A percentile compares a stretch with the other conserved stretches of the same genome.
These are phyloP conservation scores for Coregonus ussuriensis DNA, from an alignment of 2,797 vertebrate genomes.

Conservation along the genomic window DNA sequence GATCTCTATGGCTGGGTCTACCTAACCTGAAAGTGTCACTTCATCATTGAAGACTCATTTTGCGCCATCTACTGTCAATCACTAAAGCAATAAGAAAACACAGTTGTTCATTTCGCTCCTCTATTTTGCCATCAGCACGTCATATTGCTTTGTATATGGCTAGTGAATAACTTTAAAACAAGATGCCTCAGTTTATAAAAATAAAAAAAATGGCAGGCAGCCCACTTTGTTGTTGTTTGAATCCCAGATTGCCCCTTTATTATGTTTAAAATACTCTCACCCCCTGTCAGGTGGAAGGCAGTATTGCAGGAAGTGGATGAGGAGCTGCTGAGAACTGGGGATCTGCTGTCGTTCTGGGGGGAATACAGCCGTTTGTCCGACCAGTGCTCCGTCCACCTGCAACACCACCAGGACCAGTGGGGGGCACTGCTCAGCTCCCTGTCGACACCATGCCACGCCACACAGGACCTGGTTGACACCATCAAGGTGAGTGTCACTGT, in stretches of 20 bases:
- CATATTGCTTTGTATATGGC: no score
- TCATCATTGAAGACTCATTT: no score
- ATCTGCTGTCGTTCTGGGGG: constrained; percentile 77
- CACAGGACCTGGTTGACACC: constrained; percentile 44
- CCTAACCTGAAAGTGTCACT: no score
- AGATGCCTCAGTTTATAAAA: background rate
- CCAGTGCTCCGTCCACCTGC: constrained; percentile 49
- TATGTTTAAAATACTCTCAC: background rate
- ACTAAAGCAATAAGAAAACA: no score
- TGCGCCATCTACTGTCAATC: no score
- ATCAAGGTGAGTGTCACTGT: constrained; percentile 46
- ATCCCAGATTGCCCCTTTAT: background rate
- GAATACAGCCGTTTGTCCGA: constrained; percentile 58
- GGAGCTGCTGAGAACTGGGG: constrained; percentile 57
- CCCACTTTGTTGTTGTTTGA: no score
- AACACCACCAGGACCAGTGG: constrained; percentile 70
- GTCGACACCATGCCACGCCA: constrained; percentile 56
- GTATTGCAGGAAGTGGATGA: constrained; percentile 71
- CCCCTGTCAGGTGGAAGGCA: constrained; percentile 78
- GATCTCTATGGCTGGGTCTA: no score
- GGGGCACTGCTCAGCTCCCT: constrained; percentile 59
- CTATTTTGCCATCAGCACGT: no score
- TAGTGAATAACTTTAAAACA: no score
- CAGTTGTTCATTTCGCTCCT: no score
- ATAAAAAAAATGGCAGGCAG: background rate